Percentiles rank a stretch among this genome's conserved stretches.
phyloP scores from a whole-genome alignment of 2,888 invertebrate species.

The Ormyrus nitidulus region DNA sequence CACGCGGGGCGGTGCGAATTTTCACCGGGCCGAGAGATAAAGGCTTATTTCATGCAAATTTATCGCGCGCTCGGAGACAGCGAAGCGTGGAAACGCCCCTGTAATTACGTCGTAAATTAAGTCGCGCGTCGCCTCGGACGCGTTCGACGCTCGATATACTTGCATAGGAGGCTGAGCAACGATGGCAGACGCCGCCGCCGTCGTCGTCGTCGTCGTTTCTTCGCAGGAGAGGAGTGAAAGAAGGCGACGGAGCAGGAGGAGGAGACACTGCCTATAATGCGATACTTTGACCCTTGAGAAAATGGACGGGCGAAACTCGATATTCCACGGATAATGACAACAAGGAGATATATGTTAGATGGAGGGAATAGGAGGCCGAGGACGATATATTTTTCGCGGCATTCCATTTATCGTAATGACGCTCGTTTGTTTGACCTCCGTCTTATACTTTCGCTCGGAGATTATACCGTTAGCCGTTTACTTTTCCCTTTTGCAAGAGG shows the following conservation, averaged over 20 bases:
- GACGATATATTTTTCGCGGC: background rate
- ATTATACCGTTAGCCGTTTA: too few relatives aligned
- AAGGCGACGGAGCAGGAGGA: background rate
- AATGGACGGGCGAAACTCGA: conserved; percentile 36
- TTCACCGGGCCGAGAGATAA: conserved; percentile 12
- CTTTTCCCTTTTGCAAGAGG: too few relatives aligned
- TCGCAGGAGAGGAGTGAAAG: background rate
- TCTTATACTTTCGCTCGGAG: too few relatives aligned
- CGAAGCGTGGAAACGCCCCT: background rate
- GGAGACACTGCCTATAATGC: conserved; percentile 22
- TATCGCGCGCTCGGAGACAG: conserved; percentile 7
- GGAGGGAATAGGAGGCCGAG: background rate
- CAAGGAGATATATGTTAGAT: background rate
- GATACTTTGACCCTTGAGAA: conserved; percentile 39
- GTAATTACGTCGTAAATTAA: conserved; percentile 47
- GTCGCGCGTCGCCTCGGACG: background rate
- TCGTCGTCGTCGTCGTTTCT: too few relatives aligned
- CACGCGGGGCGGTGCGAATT: conserved; percentile 5
- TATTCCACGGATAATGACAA: conserved; percentile 28
- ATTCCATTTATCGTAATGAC: conserved; percentile 1
- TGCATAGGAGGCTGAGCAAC: background rate
- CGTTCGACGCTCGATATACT: background rate
- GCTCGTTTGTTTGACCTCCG: background rate
- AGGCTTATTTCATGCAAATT: conserved; percentile 38
- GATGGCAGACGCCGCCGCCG: too few relatives aligned